Conservation (phyloP, 2,113 vertebrate species). For the Colaptes auratus region DNA sequence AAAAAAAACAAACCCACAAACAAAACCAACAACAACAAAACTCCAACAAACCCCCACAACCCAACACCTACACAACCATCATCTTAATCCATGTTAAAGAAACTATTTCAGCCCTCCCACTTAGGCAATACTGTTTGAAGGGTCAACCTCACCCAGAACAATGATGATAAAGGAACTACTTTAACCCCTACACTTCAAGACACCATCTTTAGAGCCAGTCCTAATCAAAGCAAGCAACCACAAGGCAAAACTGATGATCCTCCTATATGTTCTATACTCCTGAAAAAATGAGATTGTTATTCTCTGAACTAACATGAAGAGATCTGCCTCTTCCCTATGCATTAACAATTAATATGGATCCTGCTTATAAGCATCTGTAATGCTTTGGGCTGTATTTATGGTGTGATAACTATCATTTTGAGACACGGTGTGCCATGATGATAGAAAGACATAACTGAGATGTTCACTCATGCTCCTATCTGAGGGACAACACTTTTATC, state of each 20-base stretch:
- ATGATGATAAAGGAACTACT: not conserved
- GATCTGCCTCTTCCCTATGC: slow-evolving; percentile 61
- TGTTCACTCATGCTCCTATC: slow-evolving; percentile 54
- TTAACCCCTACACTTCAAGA: not conserved
- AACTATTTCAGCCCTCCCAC: not conserved
- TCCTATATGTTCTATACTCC: slow-evolving; percentile 4
- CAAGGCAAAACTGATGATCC: slow-evolving; percentile 31
- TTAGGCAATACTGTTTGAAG: not conserved
- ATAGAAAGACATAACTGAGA: slow-evolving; percentile 68
- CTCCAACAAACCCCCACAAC: not conserved
- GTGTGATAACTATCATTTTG: slow-evolving; percentile 70
- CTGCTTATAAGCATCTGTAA: slow-evolving; percentile 76
- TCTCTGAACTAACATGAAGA: slow-evolving; percentile 59
- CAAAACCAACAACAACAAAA: not conserved
- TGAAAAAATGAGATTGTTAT: slow-evolving; percentile 35
- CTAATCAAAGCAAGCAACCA: slow-evolving; percentile 13
- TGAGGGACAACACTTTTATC: slow-evolving; percentile 67
- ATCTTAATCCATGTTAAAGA: not conserved
- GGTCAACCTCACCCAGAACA: not conserved
- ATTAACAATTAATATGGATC: slow-evolving; percentile 79
- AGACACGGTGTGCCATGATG: slow-evolving; percentile 67
- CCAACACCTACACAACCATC: no score
- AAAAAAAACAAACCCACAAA: not conserved
- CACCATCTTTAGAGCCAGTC: not conserved
- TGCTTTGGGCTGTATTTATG: slow-evolving; percentile 77